These are phyloP conservation scores for Neolamprologus caudopunctatus DNA, from an alignment of 2,113 vertebrate genomes.

Conservation along the genomic window DNA sequence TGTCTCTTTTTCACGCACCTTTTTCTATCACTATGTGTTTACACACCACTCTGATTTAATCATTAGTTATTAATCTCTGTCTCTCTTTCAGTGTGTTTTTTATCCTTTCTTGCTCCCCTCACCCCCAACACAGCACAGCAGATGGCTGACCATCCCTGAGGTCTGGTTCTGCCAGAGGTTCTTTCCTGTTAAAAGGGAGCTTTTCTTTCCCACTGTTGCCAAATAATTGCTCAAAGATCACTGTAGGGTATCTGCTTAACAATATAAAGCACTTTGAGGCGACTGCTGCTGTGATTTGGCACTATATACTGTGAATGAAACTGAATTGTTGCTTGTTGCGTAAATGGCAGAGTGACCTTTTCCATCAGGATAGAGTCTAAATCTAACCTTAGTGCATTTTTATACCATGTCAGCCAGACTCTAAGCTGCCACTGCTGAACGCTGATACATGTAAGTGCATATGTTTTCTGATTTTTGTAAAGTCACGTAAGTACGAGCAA, in stretches of 20 bases:
- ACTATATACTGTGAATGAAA: not conserved
- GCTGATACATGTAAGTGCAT: not conserved
- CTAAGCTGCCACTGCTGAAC: not conserved
- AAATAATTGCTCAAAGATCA: not conserved
- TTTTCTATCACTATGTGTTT: not conserved
- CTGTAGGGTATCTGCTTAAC: not conserved
- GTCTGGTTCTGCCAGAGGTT: not conserved
- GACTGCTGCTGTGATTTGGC: not conserved
- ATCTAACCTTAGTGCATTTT: not conserved
- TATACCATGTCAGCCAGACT: not conserved
- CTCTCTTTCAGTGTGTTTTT: not conserved
- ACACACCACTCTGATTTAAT: not conserved
- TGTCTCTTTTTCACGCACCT: not conserved
- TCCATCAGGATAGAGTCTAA: not conserved
- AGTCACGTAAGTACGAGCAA: not conserved
- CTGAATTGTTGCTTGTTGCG: not conserved
- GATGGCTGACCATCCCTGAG: not conserved
- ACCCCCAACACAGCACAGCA: not conserved
- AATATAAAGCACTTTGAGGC: not conserved
- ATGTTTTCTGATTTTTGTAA: not conserved
- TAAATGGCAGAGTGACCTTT: not conserved
- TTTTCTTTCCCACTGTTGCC: not conserved
- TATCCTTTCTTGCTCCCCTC: not conserved
- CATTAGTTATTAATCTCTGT: not conserved
- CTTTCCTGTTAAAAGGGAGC: not conserved